phyloP scores from a whole-genome alignment of 2,888 invertebrate genomes.

The Drosophila eohydei region DNA sequence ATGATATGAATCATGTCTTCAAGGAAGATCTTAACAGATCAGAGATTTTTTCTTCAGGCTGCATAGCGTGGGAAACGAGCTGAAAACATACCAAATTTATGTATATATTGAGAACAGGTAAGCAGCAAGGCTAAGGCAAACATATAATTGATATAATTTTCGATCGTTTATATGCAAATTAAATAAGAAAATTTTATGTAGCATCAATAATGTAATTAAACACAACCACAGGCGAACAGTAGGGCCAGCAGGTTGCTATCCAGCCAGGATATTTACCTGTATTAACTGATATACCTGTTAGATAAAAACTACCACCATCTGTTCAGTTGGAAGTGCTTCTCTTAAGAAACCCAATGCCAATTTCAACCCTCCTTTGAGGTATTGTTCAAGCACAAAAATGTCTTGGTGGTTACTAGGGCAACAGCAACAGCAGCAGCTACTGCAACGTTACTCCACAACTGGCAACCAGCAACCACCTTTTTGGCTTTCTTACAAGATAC shows the following conservation, averaged over 20 bases:
- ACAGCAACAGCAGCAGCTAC: constrained; percentile 30
- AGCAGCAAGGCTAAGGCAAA: neutral
- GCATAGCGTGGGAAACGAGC: neutral
- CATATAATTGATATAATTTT: neutral
- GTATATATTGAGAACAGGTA: constrained; percentile 11
- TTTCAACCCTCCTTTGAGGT: constrained; percentile 18
- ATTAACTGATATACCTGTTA: constrained; percentile 5
- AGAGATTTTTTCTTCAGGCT: neutral
- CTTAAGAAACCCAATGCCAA: neutral
- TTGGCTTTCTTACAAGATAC: neutral
- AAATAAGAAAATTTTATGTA: constrained; percentile 20
- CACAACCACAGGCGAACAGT: constrained; percentile 58
- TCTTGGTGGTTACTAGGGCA: constrained; percentile 58
- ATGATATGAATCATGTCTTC: neutral
- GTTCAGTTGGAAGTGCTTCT: neutral
- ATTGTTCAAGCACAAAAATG: constrained; percentile 16
- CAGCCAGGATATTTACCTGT: constrained; percentile 13
- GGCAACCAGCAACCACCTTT: neutral
- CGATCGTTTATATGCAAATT: constrained; percentile 41
- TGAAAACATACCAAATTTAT: neutral
- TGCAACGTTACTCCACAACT: neutral
- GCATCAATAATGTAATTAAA: constrained; percentile 44
- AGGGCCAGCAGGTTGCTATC: constrained; percentile 4
- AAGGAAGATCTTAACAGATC: neutral
- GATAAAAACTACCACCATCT: constrained; percentile 20